These are phyloP conservation scores for Gnathonemus echidnorhynchus DNA, from an alignment of 2,113 vertebrate species.

Conservation along the genomic window DNA sequence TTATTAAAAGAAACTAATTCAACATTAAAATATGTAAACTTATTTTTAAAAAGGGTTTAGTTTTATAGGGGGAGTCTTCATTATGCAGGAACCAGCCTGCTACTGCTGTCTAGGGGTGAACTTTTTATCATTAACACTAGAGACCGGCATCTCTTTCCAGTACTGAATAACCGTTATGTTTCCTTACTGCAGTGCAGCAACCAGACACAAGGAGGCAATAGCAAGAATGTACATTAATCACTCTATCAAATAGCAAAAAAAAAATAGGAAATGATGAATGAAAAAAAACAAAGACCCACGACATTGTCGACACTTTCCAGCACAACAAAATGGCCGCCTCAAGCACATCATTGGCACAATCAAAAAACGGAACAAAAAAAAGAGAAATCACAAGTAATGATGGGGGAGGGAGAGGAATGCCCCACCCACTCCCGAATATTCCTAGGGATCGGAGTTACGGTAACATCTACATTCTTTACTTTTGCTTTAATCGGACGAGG, in stretches of 20 bases:
- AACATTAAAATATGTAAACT: slow-evolving; percentile 44
- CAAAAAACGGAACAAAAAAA: slow-evolving; percentile 48
- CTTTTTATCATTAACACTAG: slow-evolving; percentile 40
- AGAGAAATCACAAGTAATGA: slow-evolving; percentile 22
- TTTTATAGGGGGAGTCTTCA: slow-evolving; percentile 50
- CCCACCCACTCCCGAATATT: slow-evolving; percentile 35
- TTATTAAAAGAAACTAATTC: slow-evolving; percentile 58
- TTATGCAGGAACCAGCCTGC: slow-evolving; percentile 81
- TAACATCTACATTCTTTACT: slow-evolving; percentile 69
- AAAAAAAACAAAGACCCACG: slow-evolving; percentile 42
- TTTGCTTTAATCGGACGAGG: slow-evolving; percentile 62
- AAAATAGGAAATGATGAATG: slow-evolving; percentile 44
- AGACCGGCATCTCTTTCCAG: slow-evolving; percentile 29
- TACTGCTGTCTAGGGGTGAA: slow-evolving; percentile 42
- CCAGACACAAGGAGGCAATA: slow-evolving; percentile 44
- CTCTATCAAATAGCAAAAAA: slow-evolving; percentile 42
- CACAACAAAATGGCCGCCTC: slow-evolving; percentile 52
- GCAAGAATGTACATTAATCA: slow-evolving; percentile 42
- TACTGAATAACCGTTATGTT: slow-evolving; percentile 29
- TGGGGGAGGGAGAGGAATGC: slow-evolving; percentile 29
- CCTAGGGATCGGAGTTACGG: slow-evolving; percentile 57
- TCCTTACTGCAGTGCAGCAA: slow-evolving; percentile 47
- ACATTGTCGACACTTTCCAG: slow-evolving; percentile 56
- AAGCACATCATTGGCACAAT: slow-evolving; percentile 74
- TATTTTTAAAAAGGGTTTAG: slow-evolving; percentile 42